A percentile compares a stretch with the other conserved stretches of the same genome.
Evolutionary conservation across 1,140 invertebrate genomes (phyloP).

Genomic region (Xylocopa sonorina): DNA sequence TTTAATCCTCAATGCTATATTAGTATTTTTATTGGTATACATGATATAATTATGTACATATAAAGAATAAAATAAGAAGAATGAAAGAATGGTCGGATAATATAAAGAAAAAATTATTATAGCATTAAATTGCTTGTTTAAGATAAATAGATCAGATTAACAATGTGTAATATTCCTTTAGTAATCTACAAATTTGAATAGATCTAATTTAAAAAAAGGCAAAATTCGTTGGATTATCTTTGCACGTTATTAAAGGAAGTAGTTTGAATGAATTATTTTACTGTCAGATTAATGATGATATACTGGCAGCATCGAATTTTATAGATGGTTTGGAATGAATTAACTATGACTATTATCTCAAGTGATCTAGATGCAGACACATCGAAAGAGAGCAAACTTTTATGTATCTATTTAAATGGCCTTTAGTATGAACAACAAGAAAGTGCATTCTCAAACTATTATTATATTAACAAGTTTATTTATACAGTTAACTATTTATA

Average conservation of each 20-base stretch:
- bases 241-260: background rate
- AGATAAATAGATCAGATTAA: background rate
- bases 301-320: slow-evolving; percentile 40
- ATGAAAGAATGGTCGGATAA: background rate
- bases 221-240: slow-evolving; percentile 4
- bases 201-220: background rate
- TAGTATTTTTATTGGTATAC: slow-evolving; percentile 10
- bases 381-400: slow-evolving; percentile 46
- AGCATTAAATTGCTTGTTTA: background rate
- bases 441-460: slow-evolving; percentile 50
- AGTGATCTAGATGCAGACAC: slow-evolving; percentile 29
- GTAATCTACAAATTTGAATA: slow-evolving; percentile 2
- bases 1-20: background rate
- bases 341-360: slow-evolving; percentile 8
- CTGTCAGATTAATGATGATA: slow-evolving; percentile 3
- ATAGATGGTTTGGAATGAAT: slow-evolving; percentile 35
- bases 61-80: background rate
- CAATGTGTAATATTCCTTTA: background rate
- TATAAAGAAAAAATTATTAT: background rate
- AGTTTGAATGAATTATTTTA: slow-evolving; percentile 11
- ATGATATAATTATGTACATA: slow-evolving; percentile 14
- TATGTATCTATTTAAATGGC: slow-evolving; percentile 42
- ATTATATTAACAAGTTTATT: slow-evolving; percentile 63
- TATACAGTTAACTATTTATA: slow-evolving; percentile 69
- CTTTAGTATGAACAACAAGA: slow-evolving; percentile 53